Evolutionary conservation across 2,797 vertebrate species (phyloP).

Genomic region (Amphiprion clarkii): DNA sequence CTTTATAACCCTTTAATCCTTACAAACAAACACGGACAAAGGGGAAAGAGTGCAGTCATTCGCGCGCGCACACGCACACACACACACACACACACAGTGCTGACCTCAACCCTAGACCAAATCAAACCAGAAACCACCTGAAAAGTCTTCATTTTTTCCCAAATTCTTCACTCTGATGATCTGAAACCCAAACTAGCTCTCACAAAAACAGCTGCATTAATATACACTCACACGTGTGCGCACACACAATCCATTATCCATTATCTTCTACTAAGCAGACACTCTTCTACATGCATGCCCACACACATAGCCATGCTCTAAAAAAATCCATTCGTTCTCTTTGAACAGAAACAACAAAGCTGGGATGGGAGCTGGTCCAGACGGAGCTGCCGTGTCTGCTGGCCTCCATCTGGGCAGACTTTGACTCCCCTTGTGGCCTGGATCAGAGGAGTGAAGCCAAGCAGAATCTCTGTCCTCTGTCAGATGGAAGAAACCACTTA

Average conservation of each 20-base stretch:
- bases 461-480: conserved; percentile 65
- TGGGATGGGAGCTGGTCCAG: conserved; percentile 20
- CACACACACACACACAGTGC: neutral
- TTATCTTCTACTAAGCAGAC: conserved; percentile 37
- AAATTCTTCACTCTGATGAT: too few species aligned
- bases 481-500: conserved; percentile 73
- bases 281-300: conserved; percentile 12
- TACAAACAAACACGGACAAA: conserved; percentile 35
- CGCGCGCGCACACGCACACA: conserved; percentile 2
- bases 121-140: too few species aligned
- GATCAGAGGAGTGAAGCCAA: conserved; percentile 67
- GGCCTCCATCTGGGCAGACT: conserved; percentile 42
- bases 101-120: too few species aligned
- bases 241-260: conserved; percentile 17
- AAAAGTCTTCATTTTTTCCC: too few species aligned
- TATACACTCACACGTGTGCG: neutral
- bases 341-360: conserved; percentile 62
- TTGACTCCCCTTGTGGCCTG: conserved; percentile 57
- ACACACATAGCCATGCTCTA: conserved; percentile 11
- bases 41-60: conserved; percentile 13
- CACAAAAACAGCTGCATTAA: too few species aligned
- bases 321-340: conserved; percentile 54
- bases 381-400: conserved; percentile 17
- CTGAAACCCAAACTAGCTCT: too few species aligned
- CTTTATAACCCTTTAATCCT: conserved; percentile 56